Evolutionary conservation across 2,797 vertebrate genomes (phyloP), one percentile per base, ranked within the genome.

Genomic region (Hybognathus amarus): DNA sequence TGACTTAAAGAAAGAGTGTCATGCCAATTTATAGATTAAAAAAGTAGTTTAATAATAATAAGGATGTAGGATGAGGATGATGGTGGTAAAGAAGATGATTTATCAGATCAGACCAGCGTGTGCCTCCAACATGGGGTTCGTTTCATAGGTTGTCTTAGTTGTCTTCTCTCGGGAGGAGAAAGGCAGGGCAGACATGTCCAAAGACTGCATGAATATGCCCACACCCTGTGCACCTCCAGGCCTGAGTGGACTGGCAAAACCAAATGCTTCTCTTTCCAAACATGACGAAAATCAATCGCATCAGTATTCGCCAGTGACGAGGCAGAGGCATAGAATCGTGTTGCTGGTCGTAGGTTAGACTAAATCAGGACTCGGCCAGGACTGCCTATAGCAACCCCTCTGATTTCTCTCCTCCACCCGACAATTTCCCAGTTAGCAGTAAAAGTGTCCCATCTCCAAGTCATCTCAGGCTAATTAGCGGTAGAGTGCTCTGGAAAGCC

Each of bases 21-120:
- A 97, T 96, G 97, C 96, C 97, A 98, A 97, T 96, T 97, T 96
- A 96, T 93, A 96, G 96, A 96, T 50, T 86, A 52, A 27, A 27
- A 82, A 66, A 76, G 74, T 20, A 66, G 73, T 63, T 59, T 64
- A 69, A 95, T 96, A 86, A 85, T 95, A 95, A 91, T 95, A 94
- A 95, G 69, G 45, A 47, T 47, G 45, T 47, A 95, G 94, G 95
- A 91, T 87, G 76, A 47, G 13, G 45, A 83, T 84, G 90, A 92
- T 91, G 92, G 89, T 92, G 80, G 80, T 77, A 69, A 85, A 69
- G 77, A 85, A 77, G 70, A 69, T 90, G 90, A 87, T 91, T 91
- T 90, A 85, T 86, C 92, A 93, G 92, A 96, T 97, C 97, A 97
- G 96, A 97, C 98, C 98, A 96, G 97, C 97, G 97, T 98, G 98